Base-by-base conservation (phyloP, 1,140 invertebrate genomes). In the Lepidurus packardi region DNA sequence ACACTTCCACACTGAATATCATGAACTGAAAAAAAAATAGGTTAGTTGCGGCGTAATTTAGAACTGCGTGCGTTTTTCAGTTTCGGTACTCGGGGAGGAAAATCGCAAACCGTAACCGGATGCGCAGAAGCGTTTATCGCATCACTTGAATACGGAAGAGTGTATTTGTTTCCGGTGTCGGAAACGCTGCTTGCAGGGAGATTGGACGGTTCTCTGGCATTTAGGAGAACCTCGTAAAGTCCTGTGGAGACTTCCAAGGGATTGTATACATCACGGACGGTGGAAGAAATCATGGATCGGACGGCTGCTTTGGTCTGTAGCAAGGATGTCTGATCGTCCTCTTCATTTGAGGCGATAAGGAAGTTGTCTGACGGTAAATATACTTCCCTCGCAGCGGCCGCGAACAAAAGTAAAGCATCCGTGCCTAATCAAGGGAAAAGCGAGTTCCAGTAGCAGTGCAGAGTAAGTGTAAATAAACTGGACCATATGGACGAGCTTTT, bases 211-310 rank as follows among this genome's bases (percentile, higher is more conserved):
- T n/a, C 53, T 16, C 13, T 65, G 53, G 53, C 13, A 65, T 65
- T 65, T 5, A 65, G 53, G 21, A 65, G 53, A 65, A 21, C 53
- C 0, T 65, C 53, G 13, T 65, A 65, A 21, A 65, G 53, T 65
- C 53, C 53, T 13, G 53, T 65, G 53, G 53, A 65, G 53, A 65
- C 53, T 65, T 65, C 53, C 53, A 65, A 21, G 4, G 53, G 53
- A 65, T 65, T 65, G 53, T 65, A 65, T 13, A 65, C 53, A 21
- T 65, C 53, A 65, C 53, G 53, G 53, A 65, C 53, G n/a, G 53
- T n/a, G 21, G 53, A 65, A 1, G 53, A 65, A 21, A 65, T 65
- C 53, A 65, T 65, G 13, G 53, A 13, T n/a, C 21, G 53, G 21
- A 65, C 21, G 53, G 53, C 53, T 65, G 53, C 53, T 65, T 65